Evolutionary conservation across 2,113 vertebrate genomes (phyloP), one percentile per base, ranked within the genome.

Genomic region (Xiphophorus couchianus): DNA sequence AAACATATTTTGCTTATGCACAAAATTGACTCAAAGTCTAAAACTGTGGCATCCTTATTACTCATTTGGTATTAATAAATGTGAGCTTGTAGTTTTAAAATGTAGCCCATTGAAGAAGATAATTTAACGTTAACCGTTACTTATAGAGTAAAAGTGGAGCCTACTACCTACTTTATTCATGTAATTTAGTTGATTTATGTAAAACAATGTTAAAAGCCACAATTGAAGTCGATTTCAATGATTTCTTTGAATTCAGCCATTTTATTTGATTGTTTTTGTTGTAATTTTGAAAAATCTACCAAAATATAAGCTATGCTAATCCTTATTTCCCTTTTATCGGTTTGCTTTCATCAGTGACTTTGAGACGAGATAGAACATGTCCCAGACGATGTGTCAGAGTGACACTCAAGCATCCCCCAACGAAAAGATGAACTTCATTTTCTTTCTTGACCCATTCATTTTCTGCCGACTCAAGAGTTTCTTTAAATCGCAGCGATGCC

Each of bases 401-500:
- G 19, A n/a, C 8, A 3, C 25, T n/a, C 25, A 58, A 25, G 3
- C 51, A n/a, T 58, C 7, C 22, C 22, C 17, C 22, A 25, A 9
- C 51, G 7, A 27, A 13, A 33, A 22, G 29, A 31, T 19, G 33
- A 51, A 69, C 28, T 54, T 51, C 67, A 37, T 5, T 27, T 39
- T 37, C 19, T 67, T 39, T 42, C 15, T 11, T 25, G 9, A 29
- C 7, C 28, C 14, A 4, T 14, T 14, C 19, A 19, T 61, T 61
- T 58, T 79, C 69, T 76, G 65, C 65, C 60, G 37, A 78, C 54
- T 71, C 64, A 69, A 42, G 9, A 37, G 37, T 48, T 63, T 85
- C 73, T 81, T 83, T 31, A 69, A 76, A 65, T 85, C 65, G 39
- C 62, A 68, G 74, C 37, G 22, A 73, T 33, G 22, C 31, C 30